phyloP scores from a whole-genome alignment of 2,888 invertebrate species.

The Gisinianus flammeolus region DNA sequence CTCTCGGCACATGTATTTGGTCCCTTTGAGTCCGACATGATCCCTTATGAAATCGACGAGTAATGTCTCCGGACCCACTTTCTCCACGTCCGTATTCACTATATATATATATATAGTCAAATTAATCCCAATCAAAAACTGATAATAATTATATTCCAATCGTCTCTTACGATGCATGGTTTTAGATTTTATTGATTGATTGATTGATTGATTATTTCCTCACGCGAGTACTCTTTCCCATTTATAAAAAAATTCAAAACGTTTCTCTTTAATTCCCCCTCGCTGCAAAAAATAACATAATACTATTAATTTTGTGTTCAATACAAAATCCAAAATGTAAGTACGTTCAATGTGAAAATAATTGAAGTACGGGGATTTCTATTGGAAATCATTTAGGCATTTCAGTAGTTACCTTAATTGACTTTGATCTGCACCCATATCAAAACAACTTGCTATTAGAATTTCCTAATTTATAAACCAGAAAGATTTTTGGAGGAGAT shows the following conservation, averaged over 20 bases:
- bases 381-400: too few species aligned
- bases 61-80: constrained; percentile 15
- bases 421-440: too few species aligned
- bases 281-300: not conserved
- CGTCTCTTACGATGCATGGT: not conserved
- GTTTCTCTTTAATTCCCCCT: not conserved
- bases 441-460: too few species aligned
- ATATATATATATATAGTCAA: not conserved
- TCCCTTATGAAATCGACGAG: constrained; percentile 70
- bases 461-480: too few species aligned
- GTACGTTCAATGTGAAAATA: too few species aligned
- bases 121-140: not conserved
- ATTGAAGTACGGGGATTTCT: too few species aligned
- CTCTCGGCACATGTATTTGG: constrained; percentile 74
- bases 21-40: constrained; percentile 69
- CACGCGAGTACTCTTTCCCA: not conserved
- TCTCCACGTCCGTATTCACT: constrained; percentile 9
- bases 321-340: too few species aligned
- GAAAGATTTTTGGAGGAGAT: too few species aligned
- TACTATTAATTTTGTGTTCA: too few species aligned
- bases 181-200: not conserved
- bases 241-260: not conserved
- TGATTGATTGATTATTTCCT: not conserved
- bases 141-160: not conserved
- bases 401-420: too few species aligned